Evolutionary conservation across 2,113 vertebrate species (phyloP).

Genomic region (Desmodus rotundus): DNA sequence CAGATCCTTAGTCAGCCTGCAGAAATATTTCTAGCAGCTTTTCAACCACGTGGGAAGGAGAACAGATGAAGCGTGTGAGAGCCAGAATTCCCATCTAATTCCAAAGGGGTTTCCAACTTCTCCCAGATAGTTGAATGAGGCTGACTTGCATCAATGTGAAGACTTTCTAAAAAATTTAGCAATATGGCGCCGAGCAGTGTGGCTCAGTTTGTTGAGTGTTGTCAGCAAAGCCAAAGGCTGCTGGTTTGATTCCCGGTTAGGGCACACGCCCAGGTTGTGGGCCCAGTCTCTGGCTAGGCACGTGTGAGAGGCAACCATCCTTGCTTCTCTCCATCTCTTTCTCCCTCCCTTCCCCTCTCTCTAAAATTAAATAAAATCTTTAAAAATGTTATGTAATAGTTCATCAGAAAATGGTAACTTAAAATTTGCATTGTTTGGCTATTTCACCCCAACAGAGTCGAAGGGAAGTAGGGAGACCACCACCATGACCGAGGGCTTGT

Average conservation of each 20-base stretch:
- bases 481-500: background rate
- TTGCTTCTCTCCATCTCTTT: no score
- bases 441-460: background rate
- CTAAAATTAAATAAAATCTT: no score
- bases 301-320: no score
- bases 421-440: background rate
- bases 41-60: slow-evolving; percentile 54
- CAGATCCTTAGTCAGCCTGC: slow-evolving; percentile 66
- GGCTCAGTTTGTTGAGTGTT: background rate
- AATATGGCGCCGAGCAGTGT: background rate
- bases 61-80: slow-evolving; percentile 56
- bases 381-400: background rate
- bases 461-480: background rate
- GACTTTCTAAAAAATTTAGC: background rate
- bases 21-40: slow-evolving; percentile 68
- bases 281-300: no score
- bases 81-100: slow-evolving; percentile 62
- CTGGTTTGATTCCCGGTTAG: no score
- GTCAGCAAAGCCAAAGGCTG: no score
- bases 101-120: slow-evolving; percentile 57
- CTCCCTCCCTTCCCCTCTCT: no score
- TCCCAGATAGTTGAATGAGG: slow-evolving; percentile 37
- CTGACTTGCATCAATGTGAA: background rate
- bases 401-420: slow-evolving; percentile 33
- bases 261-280: no score